A percentile compares a stretch with the other conserved stretches of the same genome.
Conservation (phyloP, 2,797 vertebrate genomes). For the Hippoglossus hippoglossus region DNA sequence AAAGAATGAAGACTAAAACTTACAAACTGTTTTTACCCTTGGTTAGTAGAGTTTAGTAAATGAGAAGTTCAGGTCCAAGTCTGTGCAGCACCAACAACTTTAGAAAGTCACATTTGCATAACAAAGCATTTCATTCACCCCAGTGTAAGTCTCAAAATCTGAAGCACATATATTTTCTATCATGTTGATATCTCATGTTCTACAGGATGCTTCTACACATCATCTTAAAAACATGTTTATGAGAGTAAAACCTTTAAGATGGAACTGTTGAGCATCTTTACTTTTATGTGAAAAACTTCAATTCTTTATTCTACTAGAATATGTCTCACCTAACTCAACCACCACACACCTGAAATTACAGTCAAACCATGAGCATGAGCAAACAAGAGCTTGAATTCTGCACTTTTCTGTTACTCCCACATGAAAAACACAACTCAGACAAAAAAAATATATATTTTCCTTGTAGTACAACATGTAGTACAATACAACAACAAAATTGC, state of each 20-base stretch:
- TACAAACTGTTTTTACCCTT: too few relatives aligned
- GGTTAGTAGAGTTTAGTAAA: too few relatives aligned
- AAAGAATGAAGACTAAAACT: too few relatives aligned
- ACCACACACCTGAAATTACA: neutral
- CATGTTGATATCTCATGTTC: conserved; percentile 7
- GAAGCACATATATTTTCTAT: conserved; percentile 12
- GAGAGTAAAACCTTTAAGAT: too few relatives aligned
- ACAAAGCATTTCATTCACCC: conserved; percentile 12
- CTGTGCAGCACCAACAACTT: conserved; percentile 11
- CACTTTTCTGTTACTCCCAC: conserved; percentile 10
- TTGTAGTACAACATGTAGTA: conserved; percentile 27
- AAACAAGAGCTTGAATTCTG: conserved; percentile 4
- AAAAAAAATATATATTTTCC: neutral
- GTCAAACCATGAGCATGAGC: neutral
- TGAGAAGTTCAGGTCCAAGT: neutral
- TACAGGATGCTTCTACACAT: neutral
- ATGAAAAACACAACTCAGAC: neutral
- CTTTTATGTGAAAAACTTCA: too few relatives aligned
- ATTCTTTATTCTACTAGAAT: neutral
- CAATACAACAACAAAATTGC: conserved; percentile 16
- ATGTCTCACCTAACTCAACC: neutral
- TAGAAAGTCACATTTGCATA: conserved; percentile 27
- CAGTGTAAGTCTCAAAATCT: neutral
- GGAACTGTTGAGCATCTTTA: too few relatives aligned
- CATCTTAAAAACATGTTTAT: neutral